Evolutionary conservation across 2,888 invertebrate species (phyloP), one percentile per base, ranked within the genome.

Genomic region (Eupithecia inturbata): DNA sequence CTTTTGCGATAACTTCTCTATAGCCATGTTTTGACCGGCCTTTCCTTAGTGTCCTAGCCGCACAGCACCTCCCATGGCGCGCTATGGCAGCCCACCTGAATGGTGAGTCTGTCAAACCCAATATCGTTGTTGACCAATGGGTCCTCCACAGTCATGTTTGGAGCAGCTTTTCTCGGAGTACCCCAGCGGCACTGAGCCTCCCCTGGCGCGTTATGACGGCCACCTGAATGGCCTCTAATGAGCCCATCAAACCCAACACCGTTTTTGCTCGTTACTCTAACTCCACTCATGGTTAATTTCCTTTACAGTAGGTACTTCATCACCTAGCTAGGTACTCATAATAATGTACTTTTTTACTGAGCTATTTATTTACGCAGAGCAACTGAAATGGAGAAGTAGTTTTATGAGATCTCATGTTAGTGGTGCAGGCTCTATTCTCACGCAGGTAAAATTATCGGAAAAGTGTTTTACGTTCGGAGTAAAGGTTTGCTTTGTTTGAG

Each of bases 211-310:
- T 53, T 62, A 66, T 28, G 36, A 49, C 49, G 68, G 64, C 72
- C 73, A 78, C 76, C 76, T 77, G 78, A 73, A 74, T 71, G 67
- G 33, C 62, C 73, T 28, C 73, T 79, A 78, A 79, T 77, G 78
- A 79, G 75, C 67, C 66, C 70, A 79, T 75, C 77, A 76, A 70
- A 72, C 72, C 78, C 73, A 71, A 63, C 68, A 60, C 68, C 72
- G 69, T 80, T 76, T 78, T 78, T 72, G 77, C 77, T 77, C 71
- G 76, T 78, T 75, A 76, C 71, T 75, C 73, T 71, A 74, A 74
- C 76, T 75, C 71, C 39, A 70, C 72, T 77, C 67, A 60, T 64
- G 67, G 57, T 70, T 72, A 73, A 77, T 77, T 76, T 72, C 70
- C 68, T 72, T 64, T 33, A 22, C 72, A 66, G 63, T n/a, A n/a